Evolutionary conservation across 2,113 vertebrate species (phyloP), one percentile per base, ranked within the genome.

Genomic region (Clupea harengus): DNA sequence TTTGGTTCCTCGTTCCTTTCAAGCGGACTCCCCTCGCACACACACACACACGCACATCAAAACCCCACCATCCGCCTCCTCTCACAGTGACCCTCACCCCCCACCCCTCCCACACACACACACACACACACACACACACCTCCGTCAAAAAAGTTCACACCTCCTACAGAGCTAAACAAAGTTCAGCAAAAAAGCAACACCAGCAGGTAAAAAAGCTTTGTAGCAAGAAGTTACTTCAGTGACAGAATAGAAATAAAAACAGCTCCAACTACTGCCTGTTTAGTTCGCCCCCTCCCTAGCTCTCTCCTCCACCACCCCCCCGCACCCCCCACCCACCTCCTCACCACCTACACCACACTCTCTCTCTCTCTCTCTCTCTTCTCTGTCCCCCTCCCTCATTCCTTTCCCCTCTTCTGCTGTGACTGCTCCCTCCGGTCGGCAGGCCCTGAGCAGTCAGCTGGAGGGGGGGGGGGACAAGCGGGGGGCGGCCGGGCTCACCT

Each of bases 401-500:
- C 92, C 90, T 92, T 90, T 90, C 92, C 92, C 90, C 89, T 89
- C 91, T 93, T 90, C 91, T 88, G 90, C 90, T 90, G 89, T 89
- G 72, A 39, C 89, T 92, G 92, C 92, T 93, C 90, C 88, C 92
- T 93, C 88, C 90, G 89, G 89, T 92, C 92, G 86, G 91, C 92
- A 94, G 94, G 94, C 94, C 94, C 92, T 90, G 92, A 92, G 91
- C 92, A 92, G 92, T 60, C 92, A 75, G 91, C 93, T 92, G 90
- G 91, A 3, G 60, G n/a, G 11, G 91, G 92, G 90, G 67, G 64
- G 90, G 90, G 92, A 91, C 90, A 90, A 57, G 86, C 92, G 86
- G 91, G 89, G 90, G 92, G 82, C 91, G 93, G 92, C 90, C 92
- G 72, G 72, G 92, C 95, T 96, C 95, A 96, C 95, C 95, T 96